Percentiles rank a stretch among this genome's conserved stretches.
Evolutionary conservation across 1,140 invertebrate genomes (phyloP).

Genomic region (Archivesica marissinica): DNA sequence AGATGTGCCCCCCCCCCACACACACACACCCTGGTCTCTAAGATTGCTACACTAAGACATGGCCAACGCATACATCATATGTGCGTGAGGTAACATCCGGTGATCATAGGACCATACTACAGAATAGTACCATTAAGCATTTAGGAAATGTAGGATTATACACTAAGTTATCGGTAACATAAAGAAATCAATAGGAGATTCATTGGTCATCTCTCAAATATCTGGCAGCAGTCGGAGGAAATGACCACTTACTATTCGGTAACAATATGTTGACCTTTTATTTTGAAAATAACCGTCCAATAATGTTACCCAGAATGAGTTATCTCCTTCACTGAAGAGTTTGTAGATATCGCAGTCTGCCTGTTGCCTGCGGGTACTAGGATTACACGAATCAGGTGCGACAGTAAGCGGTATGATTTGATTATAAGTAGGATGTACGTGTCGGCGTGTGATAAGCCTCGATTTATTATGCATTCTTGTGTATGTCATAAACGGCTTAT

Average conservation of each 20-base stretch:
- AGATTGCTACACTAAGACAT: no score
- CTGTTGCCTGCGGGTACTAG: not conserved
- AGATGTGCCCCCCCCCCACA: no score
- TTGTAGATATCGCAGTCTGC: not conserved
- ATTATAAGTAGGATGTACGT: conserved; percentile 40
- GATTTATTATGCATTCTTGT: conserved; percentile 4
- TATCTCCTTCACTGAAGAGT: conserved; percentile 11
- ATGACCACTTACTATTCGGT: conserved; percentile 11
- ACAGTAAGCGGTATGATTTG: not conserved
- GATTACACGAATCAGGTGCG: conserved; percentile 29
- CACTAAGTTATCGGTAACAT: no score
- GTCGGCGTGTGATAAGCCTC: conserved; percentile 22
- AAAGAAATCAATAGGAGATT: not conserved
- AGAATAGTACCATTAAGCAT: no score
- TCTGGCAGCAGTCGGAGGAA: not conserved
- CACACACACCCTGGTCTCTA: no score
- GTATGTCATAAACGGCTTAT: conserved; percentile 30
- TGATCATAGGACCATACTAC: no score
- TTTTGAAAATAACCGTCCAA: not conserved
- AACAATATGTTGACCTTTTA: conserved; percentile 9
- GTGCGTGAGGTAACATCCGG: no score
- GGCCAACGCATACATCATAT: no score
- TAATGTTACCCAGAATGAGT: not conserved
- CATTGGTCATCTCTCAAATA: not conserved
- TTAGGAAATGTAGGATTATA: no score